A percentile compares a stretch with the other conserved stretches of the same genome.
phyloP scores from a whole-genome alignment of 2,888 invertebrate genomes.

The Cylindroiulus punctatus region DNA sequence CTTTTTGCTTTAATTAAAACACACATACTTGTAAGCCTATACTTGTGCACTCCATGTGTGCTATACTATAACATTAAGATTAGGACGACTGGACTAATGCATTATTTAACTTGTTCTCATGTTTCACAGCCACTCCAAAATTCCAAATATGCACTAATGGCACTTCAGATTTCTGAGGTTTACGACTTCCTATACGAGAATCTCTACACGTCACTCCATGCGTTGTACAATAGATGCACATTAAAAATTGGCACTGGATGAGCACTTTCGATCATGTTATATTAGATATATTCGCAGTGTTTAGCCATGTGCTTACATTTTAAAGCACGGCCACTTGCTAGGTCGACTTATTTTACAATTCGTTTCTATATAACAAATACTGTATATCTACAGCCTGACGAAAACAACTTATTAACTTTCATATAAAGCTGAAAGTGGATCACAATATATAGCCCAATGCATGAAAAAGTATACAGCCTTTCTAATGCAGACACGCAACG shows the following conservation, averaged over 20 bases:
- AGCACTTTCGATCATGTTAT: too few relatives aligned
- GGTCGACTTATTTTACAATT: too few relatives aligned
- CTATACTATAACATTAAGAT: neutral
- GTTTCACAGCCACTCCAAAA: conserved; percentile 11
- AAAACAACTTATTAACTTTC: too few relatives aligned
- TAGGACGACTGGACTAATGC: conserved; percentile 29
- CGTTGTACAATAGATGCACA: too few relatives aligned
- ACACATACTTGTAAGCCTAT: too few relatives aligned
- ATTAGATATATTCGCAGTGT: too few relatives aligned
- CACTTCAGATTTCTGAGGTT: conserved; percentile 2
- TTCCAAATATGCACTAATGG: conserved; percentile 40
- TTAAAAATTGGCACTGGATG: too few relatives aligned
- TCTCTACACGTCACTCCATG: neutral
- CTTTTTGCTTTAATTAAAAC: neutral
- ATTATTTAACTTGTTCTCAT: conserved; percentile 30
- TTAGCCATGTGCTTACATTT: too few relatives aligned
- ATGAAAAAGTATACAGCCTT: neutral
- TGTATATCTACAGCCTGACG: too few relatives aligned
- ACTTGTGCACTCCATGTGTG: neutral
- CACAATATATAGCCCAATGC: too few relatives aligned
- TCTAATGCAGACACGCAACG: neutral
- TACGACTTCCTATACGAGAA: neutral
- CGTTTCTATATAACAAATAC: too few relatives aligned
- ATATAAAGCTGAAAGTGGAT: neutral
- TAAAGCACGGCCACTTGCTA: too few relatives aligned